Conservation (phyloP, 2,888 invertebrate genomes). For the Balanococcus diminutus region DNA sequence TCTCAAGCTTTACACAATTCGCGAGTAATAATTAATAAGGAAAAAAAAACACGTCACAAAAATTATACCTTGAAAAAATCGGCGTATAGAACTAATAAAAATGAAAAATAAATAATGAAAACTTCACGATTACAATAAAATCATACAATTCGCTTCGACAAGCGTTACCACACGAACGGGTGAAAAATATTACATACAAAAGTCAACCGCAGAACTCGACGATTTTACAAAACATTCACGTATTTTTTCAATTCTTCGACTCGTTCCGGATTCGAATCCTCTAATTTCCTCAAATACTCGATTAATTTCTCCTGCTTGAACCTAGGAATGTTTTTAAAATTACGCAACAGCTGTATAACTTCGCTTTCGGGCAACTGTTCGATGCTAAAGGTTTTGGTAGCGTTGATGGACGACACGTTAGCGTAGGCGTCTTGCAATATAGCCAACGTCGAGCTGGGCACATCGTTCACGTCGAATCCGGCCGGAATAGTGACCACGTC, state of each 20-base stretch:
- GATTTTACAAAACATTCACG: conserved; percentile 34
- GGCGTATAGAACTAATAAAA: not conserved
- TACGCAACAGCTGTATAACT: conserved; percentile 77
- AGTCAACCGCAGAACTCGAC: not conserved
- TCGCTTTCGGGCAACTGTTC: conserved; percentile 81
- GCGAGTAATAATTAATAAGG: not conserved
- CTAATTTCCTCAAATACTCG: conserved; percentile 79
- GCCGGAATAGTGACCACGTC: conserved; percentile 38
- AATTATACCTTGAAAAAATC: not conserved
- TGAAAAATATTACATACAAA: not conserved
- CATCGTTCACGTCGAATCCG: conserved; percentile 47
- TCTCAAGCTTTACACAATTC: not conserved
- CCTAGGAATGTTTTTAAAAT: conserved; percentile 78
- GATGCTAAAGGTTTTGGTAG: conserved; percentile 62
- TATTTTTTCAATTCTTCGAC: conserved; percentile 72
- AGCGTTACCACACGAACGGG: not conserved
- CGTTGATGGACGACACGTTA: conserved; percentile 54
- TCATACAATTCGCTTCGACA: not conserved
- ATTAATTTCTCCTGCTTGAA: conserved; percentile 85
- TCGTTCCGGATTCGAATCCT: conserved; percentile 76
- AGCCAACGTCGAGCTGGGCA: conserved; percentile 54
- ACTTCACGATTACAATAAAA: not conserved
- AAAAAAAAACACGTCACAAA: not conserved
- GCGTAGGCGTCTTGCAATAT: conserved; percentile 59
- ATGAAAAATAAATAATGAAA: not conserved